Percentiles rank a stretch among this genome's conserved stretches.
Evolutionary conservation across 1,140 invertebrate species (phyloP).

Genomic region (Dreissena rostriformis): DNA sequence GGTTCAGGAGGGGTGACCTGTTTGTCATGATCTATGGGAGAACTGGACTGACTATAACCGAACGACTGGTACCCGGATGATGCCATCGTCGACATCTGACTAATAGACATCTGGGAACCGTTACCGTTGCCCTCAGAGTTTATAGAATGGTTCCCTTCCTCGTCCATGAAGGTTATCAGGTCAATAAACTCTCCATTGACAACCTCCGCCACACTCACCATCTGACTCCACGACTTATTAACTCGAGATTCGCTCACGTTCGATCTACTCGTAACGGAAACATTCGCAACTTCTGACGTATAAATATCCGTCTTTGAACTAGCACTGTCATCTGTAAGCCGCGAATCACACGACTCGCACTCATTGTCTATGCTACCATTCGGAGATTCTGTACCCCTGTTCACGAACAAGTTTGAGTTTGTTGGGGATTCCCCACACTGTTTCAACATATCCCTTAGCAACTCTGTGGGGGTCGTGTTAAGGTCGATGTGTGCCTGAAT

Average conservation of each 20-base stretch:
- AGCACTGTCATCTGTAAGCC: slow-evolving; percentile 31
- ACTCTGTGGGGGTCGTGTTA: slow-evolving; percentile 65
- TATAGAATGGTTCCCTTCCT: slow-evolving; percentile 71
- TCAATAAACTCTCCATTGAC: slow-evolving; percentile 78
- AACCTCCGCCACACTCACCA: slow-evolving; percentile 75
- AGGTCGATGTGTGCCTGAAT: slow-evolving; percentile 51
- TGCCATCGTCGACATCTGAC: slow-evolving; percentile 90
- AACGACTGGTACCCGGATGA: slow-evolving; percentile 96
- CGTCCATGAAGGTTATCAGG: slow-evolving; percentile 79
- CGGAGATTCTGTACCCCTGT: slow-evolving; percentile 17
- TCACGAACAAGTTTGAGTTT: slow-evolving; percentile 1
- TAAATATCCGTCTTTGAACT: slow-evolving; percentile 3
- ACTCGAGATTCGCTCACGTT: slow-evolving; percentile 67
- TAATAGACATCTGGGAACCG: slow-evolving; percentile 84
- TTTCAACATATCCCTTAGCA: slow-evolving; percentile 66
- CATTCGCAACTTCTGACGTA: slow-evolving; percentile 66
- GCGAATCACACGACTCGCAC: slow-evolving; percentile 24
- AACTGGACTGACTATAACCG: slow-evolving; percentile 94
- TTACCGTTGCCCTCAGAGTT: slow-evolving; percentile 69
- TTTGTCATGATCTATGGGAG: slow-evolving; percentile 88
- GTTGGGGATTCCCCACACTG: slow-evolving; percentile 66
- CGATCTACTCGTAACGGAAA: slow-evolving; percentile 66
- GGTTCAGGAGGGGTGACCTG: background rate
- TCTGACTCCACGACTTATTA: slow-evolving; percentile 78
- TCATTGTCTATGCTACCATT: slow-evolving; percentile 41